Conservation (phyloP, 2,113 vertebrate genomes). For the Equus przewalskii region DNA sequence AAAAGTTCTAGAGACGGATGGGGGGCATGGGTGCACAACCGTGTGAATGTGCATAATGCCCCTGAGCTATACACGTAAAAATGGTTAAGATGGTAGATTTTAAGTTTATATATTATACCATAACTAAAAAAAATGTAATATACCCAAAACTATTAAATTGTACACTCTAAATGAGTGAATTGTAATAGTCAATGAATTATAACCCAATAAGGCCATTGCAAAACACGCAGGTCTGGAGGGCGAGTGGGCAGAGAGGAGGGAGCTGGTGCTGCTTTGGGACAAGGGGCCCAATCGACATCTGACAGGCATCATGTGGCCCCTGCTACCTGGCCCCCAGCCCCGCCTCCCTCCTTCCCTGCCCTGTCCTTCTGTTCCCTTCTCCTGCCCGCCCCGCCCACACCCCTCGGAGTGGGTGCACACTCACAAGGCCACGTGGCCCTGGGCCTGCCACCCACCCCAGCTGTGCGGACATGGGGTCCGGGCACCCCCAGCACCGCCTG, state of each 20-base stretch:
- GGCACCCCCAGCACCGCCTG: not conserved
- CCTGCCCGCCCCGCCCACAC: no score
- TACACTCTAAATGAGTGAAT: not conserved
- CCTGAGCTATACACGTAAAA: not conserved
- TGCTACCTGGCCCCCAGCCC: not conserved
- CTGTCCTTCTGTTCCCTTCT: no score
- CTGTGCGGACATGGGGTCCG: not conserved
- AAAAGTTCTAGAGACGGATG: not conserved
- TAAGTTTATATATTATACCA: not conserved
- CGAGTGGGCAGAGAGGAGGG: no score
- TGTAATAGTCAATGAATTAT: not conserved
- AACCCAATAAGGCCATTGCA: not conserved
- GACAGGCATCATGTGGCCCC: not conserved
- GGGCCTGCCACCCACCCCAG: not conserved
- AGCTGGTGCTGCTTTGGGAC: not conserved
- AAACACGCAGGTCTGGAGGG: not conserved
- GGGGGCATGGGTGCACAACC: not conserved
- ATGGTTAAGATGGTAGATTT: not conserved
- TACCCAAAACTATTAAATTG: not conserved
- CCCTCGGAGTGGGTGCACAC: no score
- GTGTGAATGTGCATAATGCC: not conserved
- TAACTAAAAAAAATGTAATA: not conserved
- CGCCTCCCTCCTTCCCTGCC: no score
- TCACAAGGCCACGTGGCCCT: not conserved
- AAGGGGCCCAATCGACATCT: not conserved